Evolutionary conservation across 2,113 vertebrate species (phyloP).

Genomic region (Synchiropus splendidus): DNA sequence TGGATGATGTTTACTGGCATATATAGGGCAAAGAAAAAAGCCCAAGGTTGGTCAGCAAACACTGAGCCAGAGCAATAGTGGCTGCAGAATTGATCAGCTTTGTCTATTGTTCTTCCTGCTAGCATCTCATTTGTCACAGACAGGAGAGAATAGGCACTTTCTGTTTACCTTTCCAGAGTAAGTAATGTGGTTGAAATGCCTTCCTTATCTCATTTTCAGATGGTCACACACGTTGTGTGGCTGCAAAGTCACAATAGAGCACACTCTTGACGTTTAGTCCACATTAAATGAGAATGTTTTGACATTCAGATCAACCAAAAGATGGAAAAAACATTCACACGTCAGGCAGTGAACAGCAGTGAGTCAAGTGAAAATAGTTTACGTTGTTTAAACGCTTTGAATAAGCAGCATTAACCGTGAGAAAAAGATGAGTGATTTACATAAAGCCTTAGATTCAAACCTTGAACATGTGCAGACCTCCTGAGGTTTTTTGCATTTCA

Average conservation of each 20-base stretch:
- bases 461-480: too few species aligned
- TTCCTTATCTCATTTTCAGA: slow-evolving; percentile 20
- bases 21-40: neutral
- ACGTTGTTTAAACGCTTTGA: too few species aligned
- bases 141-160: slow-evolving; percentile 15
- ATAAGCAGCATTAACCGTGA: too few species aligned
- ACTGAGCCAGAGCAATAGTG: slow-evolving; percentile 3
- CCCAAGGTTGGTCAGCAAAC: too few species aligned
- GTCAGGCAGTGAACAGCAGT: too few species aligned
- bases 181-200: slow-evolving; percentile 12
- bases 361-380: too few species aligned
- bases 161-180: slow-evolving; percentile 16
- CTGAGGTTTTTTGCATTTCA: too few species aligned
- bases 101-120: slow-evolving; percentile 20
- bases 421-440: too few species aligned
- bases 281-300: neutral
- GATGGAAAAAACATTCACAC: too few species aligned
- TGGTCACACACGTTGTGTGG: neutral
- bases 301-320: neutral
- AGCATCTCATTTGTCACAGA: slow-evolving; percentile 16
- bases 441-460: too few species aligned
- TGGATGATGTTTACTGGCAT: too few species aligned
- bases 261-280: neutral
- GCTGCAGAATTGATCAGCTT: slow-evolving; percentile 3
- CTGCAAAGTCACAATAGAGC: slow-evolving; percentile 1